Evolutionary conservation across 2,113 vertebrate species (phyloP).

Genomic region (Steatornis caripensis): DNA sequence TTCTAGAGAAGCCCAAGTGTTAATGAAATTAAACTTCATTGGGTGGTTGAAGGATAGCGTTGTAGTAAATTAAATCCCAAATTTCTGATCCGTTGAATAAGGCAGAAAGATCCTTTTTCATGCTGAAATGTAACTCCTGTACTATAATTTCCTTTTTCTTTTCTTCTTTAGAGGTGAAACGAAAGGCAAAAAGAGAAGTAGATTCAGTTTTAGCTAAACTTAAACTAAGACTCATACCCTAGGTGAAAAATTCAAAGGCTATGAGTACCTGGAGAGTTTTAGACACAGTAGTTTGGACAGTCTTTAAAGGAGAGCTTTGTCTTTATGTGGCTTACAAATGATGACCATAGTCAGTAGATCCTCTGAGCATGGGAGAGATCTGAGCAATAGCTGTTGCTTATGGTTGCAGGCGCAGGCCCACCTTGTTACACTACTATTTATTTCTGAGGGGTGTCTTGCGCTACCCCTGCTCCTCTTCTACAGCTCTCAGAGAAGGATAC

Average conservation of each 20-base stretch:
- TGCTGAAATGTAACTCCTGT: background rate
- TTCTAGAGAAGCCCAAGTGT: conserved; percentile 1
- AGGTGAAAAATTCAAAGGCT: background rate
- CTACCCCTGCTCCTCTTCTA: background rate
- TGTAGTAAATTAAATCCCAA: background rate
- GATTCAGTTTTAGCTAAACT: background rate
- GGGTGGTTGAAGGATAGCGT: background rate
- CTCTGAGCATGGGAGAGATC: background rate
- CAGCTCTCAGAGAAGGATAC: background rate
- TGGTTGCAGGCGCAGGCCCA: background rate
- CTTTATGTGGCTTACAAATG: background rate
- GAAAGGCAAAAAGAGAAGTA: background rate
- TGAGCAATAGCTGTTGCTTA: background rate
- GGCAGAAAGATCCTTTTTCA: background rate
- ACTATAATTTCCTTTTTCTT: background rate
- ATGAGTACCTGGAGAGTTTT: background rate
- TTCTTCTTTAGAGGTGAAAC: background rate
- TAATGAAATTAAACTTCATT: background rate
- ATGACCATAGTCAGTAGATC: background rate
- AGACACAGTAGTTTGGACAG: background rate
- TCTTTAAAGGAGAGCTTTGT: background rate
- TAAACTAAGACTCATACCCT: background rate
- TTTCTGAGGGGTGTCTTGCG: background rate
- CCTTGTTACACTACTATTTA: background rate
- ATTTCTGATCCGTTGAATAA: background rate